These are phyloP conservation scores for Scrobipalpa atriplicella DNA, from an alignment of 2,888 invertebrate genomes.

Conservation along the genomic window DNA sequence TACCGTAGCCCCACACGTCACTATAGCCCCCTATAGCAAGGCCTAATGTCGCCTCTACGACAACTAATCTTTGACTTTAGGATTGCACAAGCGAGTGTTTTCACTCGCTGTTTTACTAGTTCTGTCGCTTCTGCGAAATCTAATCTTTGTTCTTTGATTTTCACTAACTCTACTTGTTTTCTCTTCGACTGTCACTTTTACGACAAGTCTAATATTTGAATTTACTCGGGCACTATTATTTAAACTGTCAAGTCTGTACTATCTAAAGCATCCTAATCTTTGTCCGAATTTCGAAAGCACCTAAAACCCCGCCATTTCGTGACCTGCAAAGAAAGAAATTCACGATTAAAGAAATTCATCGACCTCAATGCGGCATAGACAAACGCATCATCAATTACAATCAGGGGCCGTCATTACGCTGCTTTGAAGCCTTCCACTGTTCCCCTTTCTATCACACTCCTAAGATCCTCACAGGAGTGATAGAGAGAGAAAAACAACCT, in stretches of 20 bases:
- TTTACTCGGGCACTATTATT: too few species aligned
- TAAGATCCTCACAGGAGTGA: constrained; percentile 40
- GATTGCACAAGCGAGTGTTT: constrained; percentile 2
- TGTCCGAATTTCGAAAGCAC: constrained; percentile 34
- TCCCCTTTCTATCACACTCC: constrained; percentile 48
- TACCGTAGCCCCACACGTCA: constrained; percentile 49
- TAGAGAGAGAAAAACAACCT: constrained; percentile 41
- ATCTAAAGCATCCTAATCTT: neutral
- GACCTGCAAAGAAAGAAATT: constrained; percentile 64
- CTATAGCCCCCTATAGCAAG: constrained; percentile 37
- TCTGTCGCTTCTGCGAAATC: neutral
- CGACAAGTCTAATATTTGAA: too few species aligned
- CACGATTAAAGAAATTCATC: constrained; percentile 67
- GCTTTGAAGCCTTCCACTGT: constrained; percentile 50
- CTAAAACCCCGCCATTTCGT: constrained; percentile 40
- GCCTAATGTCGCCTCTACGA: constrained; percentile 20
- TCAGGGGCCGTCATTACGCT: constrained; percentile 66
- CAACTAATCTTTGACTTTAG: constrained; percentile 23
- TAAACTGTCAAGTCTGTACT: too few species aligned
- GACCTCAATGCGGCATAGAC: constrained; percentile 70
- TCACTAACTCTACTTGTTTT: neutral
- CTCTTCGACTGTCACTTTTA: too few species aligned
- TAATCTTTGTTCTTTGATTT: neutral
- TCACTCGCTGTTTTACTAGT: neutral
- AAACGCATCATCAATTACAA: constrained; percentile 81